These are phyloP conservation scores for Dryas iulia DNA, from an alignment of 1,140 invertebrate genomes.

Conservation along the genomic window DNA sequence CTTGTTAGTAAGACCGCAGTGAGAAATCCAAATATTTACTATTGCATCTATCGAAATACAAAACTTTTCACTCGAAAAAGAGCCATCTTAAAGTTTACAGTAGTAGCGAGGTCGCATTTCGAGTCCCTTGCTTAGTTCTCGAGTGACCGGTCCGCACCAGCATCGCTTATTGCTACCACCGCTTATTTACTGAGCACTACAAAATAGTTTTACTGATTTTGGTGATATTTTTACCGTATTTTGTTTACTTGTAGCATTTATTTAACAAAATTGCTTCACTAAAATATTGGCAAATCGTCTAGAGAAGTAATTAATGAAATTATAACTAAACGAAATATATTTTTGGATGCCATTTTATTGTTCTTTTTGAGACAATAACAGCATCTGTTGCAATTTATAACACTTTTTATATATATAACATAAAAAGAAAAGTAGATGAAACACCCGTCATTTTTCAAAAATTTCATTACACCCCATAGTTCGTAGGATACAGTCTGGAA, in stretches of 20 bases:
- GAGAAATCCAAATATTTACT: slow-evolving; percentile 65
- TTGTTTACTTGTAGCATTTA: background rate
- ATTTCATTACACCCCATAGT: background rate
- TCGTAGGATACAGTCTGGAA: slow-evolving; percentile 1
- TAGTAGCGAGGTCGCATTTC: slow-evolving; percentile 53
- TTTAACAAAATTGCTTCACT: background rate
- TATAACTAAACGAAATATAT: no score
- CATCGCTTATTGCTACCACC: slow-evolving; percentile 49
- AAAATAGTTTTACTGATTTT: slow-evolving; percentile 60
- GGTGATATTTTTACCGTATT: slow-evolving; percentile 15
- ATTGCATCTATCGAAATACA: slow-evolving; percentile 57
- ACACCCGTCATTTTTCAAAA: background rate
- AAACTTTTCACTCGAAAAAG: slow-evolving; percentile 63
- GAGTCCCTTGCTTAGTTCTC: slow-evolving; percentile 53
- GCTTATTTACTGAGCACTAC: slow-evolving; percentile 62
- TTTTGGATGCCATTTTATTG: no score
- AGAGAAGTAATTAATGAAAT: background rate
- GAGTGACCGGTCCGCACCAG: slow-evolving; percentile 50
- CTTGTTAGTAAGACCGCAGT: slow-evolving; percentile 58
- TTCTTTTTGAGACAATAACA: background rate
- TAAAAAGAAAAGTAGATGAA: background rate
- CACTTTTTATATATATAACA: background rate
- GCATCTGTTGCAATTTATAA: background rate
- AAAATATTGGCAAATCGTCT: background rate
- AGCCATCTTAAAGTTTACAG: slow-evolving; percentile 56